Percentiles rank a stretch among this genome's conserved stretches.
phyloP scores from a whole-genome alignment of 2,888 invertebrate genomes.

The Geophilus truncorum region DNA sequence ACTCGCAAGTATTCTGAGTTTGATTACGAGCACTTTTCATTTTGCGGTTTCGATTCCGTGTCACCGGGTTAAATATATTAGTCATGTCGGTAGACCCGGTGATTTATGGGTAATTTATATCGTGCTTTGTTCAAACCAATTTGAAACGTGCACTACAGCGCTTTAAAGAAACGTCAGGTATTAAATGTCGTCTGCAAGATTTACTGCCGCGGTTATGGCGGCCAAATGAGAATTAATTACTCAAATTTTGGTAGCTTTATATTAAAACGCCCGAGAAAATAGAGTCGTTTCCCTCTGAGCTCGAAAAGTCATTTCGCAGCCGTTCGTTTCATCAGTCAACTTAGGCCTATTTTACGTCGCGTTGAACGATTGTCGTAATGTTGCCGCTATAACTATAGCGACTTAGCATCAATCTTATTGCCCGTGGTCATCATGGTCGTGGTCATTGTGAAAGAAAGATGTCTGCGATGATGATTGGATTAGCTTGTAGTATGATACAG shows the following conservation, averaged over 20 bases:
- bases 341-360: background rate
- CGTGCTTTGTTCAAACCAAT: background rate
- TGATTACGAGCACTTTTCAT: background rate
- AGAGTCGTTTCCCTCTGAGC: background rate
- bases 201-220: background rate
- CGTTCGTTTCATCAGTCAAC: background rate
- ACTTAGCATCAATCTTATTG: no score
- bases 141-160: background rate
- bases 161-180: background rate
- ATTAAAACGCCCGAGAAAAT: background rate
- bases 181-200: background rate
- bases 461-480: background rate
- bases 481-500: background rate
- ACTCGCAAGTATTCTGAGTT: background rate
- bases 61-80: background rate
- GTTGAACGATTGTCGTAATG: background rate
- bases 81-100: background rate
- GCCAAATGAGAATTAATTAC: conserved; percentile 4
- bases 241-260: background rate
- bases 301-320: background rate
- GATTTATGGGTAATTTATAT: background rate
- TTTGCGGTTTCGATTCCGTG: background rate
- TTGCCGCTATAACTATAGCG: background rate
- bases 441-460: no score
- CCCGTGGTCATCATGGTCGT: no score